phyloP scores from a whole-genome alignment of 1,140 invertebrate species.

The Drosophila mayri region DNA sequence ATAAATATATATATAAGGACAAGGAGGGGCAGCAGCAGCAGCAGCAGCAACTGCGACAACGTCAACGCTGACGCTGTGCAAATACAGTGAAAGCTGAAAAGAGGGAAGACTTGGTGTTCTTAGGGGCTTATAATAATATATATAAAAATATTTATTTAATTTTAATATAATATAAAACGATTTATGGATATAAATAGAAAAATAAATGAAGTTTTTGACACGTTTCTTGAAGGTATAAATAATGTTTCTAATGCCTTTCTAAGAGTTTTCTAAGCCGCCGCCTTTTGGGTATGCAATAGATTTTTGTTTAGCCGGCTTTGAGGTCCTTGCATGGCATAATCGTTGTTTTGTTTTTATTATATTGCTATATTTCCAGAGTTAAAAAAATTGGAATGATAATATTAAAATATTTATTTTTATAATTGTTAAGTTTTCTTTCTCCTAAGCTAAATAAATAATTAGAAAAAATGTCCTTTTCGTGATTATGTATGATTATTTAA shows the following conservation, averaged over 20 bases:
- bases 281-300: conserved; percentile 1
- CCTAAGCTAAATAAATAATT: too few species aligned
- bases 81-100: conserved; percentile 48
- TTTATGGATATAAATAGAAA: neutral
- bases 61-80: conserved; percentile 61
- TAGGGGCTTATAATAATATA: too few species aligned
- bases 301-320: rapidly evolving
- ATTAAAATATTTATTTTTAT: neutral
- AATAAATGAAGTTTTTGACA: neutral
- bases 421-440: too few species aligned
- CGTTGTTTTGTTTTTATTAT: neutral
- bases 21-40: conserved; percentile 49
- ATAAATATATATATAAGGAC: conserved; percentile 28
- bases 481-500: too few species aligned
- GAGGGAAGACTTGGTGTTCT: neutral
- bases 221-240: neutral
- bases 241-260: neutral
- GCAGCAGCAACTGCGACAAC: conserved; percentile 26
- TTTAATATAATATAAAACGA: neutral
- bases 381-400: neutral
- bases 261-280: neutral
- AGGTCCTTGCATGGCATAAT: neutral
- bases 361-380: rapidly evolving
- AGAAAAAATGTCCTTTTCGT: too few species aligned
- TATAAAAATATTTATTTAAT: neutral